Evolutionary conservation across 2,797 vertebrate genomes (phyloP), one percentile per base, ranked within the genome.

Genomic region (Triplophysa bombifrons): DNA sequence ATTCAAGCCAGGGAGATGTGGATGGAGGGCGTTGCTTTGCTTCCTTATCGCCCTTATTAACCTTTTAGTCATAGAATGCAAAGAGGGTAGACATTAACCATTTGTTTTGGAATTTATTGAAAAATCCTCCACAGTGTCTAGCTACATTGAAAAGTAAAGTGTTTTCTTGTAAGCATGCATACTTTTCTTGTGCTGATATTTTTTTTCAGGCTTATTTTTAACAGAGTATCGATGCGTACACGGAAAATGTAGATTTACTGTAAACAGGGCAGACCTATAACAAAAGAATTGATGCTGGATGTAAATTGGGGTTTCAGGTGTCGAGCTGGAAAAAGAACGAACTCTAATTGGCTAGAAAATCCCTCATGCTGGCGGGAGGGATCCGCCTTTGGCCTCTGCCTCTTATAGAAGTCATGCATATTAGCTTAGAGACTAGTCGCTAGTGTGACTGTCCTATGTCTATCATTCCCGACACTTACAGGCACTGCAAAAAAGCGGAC

Each of bases 301-400:
- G 60, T 68, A 70, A 68, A 74, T 51, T 80, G 16, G 12, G 10
- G 78, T 71, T 78, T 82, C 67, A 72, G 22, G 55, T 84, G 72
- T 82, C 80, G 73, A 60, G 11, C 25, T n/a, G 25, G 65, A 61
- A 25, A 46, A 80, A 56, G 13, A 34, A 48, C 34, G 27, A 51
- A 8, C 16, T 82, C 44, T 82, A 60, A 84, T 82, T 80, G 83
- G 83, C 66, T 65, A 76, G 30, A 71, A 78, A 53, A 25, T 13
- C 53, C 20, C 25, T 51, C 14, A 20, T 25, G 55, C 75, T 63
- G 73, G 41, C 46, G 38, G 71, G 61, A 79, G 60, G 73, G 79
- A 64, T 72, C 74, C 70, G 30, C 73, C 70, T 22, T 76, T 25
- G 41, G 38, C 64, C 74, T 69, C 22, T 61, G 66, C 20, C 71